These are phyloP conservation scores for Nesometra sesokonis DNA, from an alignment of 35 echinoderm and acorn worm species.

Conservation along the genomic window DNA sequence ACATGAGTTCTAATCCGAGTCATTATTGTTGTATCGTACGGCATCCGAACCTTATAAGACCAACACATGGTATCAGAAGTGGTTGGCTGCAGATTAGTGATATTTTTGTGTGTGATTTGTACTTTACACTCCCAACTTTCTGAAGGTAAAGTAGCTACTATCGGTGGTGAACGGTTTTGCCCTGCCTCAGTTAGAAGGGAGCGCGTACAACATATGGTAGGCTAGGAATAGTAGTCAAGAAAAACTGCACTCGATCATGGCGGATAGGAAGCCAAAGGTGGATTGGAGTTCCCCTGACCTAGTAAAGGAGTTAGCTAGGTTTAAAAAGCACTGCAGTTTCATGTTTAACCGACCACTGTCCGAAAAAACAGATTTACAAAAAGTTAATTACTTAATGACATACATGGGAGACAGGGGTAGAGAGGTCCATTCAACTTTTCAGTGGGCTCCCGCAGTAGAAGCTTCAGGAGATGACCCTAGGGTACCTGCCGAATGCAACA, in stretches of 20 bases:
- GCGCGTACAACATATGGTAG: too few species aligned
- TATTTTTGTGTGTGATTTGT: too few species aligned
- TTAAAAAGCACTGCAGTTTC: constrained; percentile 22
- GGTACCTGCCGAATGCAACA: background rate
- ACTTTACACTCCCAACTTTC: too few species aligned
- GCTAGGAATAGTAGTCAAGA: too few species aligned
- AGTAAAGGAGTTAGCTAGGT: constrained; percentile 12
- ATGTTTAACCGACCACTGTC: constrained; percentile 14
- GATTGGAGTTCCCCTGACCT: constrained; percentile 1
- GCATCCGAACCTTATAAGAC: too few species aligned
- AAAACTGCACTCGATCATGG: background rate
- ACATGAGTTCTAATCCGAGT: too few species aligned
- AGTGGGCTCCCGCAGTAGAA: background rate
- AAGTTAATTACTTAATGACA: constrained; percentile 34
- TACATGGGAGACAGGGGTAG: constrained; percentile 36
- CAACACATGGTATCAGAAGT: background rate
- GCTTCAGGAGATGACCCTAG: too few species aligned
- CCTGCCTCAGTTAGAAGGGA: too few species aligned
- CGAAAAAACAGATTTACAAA: constrained; percentile 22
- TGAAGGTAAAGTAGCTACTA: too few species aligned
- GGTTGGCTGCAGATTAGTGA: too few species aligned
- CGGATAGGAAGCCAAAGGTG: constrained; percentile 1
- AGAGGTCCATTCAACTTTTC: constrained; percentile 25
- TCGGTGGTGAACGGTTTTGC: too few species aligned
- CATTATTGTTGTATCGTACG: too few species aligned